Evolutionary conservation across 2,888 invertebrate genomes (phyloP).

Genomic region (Drosophila atripex): DNA sequence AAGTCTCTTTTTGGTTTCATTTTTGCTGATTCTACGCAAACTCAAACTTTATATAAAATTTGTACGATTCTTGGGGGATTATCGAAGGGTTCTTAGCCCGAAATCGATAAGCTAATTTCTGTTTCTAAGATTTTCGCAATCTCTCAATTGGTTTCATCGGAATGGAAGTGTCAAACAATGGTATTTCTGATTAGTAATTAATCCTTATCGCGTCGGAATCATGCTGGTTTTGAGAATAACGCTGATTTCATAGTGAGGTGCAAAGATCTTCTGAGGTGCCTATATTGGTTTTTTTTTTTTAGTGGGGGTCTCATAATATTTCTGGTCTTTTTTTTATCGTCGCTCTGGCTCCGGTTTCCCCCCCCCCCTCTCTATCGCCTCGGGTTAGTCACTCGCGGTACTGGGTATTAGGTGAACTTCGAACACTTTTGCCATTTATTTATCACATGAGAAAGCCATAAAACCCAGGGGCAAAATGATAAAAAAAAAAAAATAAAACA

Average conservation of each 20-base stretch:
- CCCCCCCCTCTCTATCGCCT: constrained; percentile 6
- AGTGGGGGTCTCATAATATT: neutral
- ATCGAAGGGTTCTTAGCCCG: neutral
- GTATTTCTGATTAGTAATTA: neutral
- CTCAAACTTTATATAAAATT: too few species aligned
- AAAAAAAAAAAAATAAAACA: constrained; percentile 22
- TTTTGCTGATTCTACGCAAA: constrained; percentile 64
- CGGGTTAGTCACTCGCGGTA: constrained; percentile 29
- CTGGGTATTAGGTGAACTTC: constrained; percentile 34
- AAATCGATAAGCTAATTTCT: constrained; percentile 5
- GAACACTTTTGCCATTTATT: constrained; percentile 44
- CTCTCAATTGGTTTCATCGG: neutral
- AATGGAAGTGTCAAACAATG: neutral
- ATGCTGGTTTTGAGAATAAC: neutral
- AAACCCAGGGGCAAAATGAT: constrained; percentile 41
- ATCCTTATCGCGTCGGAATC: neutral
- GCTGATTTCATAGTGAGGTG: constrained; percentile 5
- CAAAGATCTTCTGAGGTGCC: constrained; percentile 12
- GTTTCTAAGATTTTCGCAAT: too few species aligned
- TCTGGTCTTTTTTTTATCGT: constrained; percentile 3
- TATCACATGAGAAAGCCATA: constrained; percentile 48
- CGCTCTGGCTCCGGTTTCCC: constrained; percentile 20
- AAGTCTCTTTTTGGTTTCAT: neutral
- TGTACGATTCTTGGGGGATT: neutral
- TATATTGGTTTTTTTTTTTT: constrained; percentile 1